A percentile compares a stretch with the other conserved stretches of the same genome.
Evolutionary conservation across 64 coral and sea anemone species (phyloP).

Genomic region (Montipora efflorescens): DNA sequence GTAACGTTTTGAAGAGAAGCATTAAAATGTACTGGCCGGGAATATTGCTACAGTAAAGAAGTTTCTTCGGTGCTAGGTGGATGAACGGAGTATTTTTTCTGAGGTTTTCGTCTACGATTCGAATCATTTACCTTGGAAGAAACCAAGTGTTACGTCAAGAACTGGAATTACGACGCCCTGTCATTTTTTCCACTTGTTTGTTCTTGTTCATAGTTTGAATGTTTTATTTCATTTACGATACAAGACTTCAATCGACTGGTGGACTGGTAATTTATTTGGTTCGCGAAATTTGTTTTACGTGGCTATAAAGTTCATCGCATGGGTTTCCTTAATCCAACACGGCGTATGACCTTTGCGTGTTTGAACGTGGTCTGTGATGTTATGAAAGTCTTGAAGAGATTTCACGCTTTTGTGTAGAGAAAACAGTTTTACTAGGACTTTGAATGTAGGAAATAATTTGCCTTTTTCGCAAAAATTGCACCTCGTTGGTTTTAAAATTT

Average conservation of each 20-base stretch:
- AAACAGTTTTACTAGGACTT: not conserved
- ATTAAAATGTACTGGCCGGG: not conserved
- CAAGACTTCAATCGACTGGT: conserved; percentile 21
- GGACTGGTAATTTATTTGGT: not conserved
- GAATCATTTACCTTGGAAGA: not conserved
- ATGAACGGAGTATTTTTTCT: no score
- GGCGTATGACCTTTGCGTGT: not conserved
- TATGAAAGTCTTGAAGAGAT: not conserved
- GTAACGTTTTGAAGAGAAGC: not conserved
- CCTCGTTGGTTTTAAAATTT: not conserved
- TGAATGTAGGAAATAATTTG: no score
- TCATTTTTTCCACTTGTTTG: not conserved
- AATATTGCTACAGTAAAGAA: not conserved
- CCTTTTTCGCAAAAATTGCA: not conserved
- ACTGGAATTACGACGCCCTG: not conserved
- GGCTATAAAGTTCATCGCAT: not conserved
- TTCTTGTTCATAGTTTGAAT: not conserved
- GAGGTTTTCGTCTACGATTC: not conserved
- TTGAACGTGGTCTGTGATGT: not conserved
- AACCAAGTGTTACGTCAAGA: not conserved
- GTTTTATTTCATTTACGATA: conserved; percentile 1
- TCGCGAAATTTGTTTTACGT: not conserved
- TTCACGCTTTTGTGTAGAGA: not conserved
- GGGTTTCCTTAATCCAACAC: no score
- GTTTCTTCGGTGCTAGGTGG: no score